Conservation (phyloP, 2,113 vertebrate genomes). For the Alethe castanea region DNA sequence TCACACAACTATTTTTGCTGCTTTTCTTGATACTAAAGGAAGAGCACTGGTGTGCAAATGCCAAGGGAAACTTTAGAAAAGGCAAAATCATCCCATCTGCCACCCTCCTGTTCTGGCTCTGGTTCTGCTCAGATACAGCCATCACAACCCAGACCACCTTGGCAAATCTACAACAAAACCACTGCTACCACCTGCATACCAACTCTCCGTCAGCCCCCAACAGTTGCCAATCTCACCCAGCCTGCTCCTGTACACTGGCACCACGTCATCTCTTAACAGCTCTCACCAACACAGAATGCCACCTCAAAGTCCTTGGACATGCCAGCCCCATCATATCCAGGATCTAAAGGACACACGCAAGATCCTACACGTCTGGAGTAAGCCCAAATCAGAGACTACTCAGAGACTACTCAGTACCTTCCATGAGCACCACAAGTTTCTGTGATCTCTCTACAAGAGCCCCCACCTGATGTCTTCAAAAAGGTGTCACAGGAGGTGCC, state of each 20-base stretch:
- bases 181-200: background rate
- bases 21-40: background rate
- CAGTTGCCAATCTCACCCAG: rapidly evolving
- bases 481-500: background rate
- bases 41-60: background rate
- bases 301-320: background rate
- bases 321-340: background rate
- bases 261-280: background rate
- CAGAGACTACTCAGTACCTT: background rate
- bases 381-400: background rate
- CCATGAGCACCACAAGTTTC: background rate
- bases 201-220: rapidly evolving
- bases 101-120: background rate
- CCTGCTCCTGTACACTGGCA: background rate
- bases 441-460: background rate
- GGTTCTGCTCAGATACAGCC: background rate
- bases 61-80: background rate
- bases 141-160: background rate
- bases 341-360: background rate
- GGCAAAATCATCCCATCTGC: background rate
- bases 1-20: background rate
- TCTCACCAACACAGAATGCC: background rate
- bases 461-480: background rate
- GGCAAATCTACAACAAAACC: background rate
- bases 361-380: background rate